Evolutionary conservation across 2,113 vertebrate genomes (phyloP).

Genomic region (Oryzias melastigma): DNA sequence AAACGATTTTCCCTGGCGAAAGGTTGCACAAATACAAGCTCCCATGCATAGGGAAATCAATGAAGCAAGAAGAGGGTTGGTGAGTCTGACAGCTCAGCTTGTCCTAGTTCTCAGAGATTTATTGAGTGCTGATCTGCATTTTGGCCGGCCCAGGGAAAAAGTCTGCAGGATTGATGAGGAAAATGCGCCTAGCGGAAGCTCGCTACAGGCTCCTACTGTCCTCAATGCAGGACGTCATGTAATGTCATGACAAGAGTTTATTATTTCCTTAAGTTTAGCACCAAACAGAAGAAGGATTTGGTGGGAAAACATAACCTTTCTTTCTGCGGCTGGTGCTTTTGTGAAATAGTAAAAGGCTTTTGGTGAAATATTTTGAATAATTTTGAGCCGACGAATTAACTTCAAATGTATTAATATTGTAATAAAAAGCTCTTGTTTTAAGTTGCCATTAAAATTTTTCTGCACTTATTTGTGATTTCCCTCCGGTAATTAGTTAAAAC

Average conservation of each 20-base stretch:
- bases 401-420: too few relatives aligned
- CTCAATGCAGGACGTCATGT: slow-evolving; percentile 34
- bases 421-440: too few relatives aligned
- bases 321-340: slow-evolving; percentile 17
- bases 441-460: too few relatives aligned
- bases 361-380: slow-evolving; percentile 14
- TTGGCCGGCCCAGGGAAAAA: slow-evolving; percentile 55
- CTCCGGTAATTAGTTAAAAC: too few relatives aligned
- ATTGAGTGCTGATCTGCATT: slow-evolving; percentile 72
- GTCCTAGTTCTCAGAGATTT: slow-evolving; percentile 75
- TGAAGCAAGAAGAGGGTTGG: slow-evolving; percentile 29
- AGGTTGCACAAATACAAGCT: too few relatives aligned
- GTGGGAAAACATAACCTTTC: neutral
- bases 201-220: slow-evolving; percentile 42
- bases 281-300: slow-evolving; percentile 18
- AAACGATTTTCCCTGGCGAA: too few relatives aligned
- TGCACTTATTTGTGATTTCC: too few relatives aligned
- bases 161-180: slow-evolving; percentile 69
- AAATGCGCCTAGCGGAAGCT: slow-evolving; percentile 47
- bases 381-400: slow-evolving; percentile 10
- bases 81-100: slow-evolving; percentile 58
- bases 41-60: slow-evolving; percentile 16
- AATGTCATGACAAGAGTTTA: slow-evolving; percentile 38
- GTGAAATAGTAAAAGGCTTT: slow-evolving; percentile 6
- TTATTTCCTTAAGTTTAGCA: neutral